A percentile compares a stretch with the other conserved stretches of the same genome.
phyloP scores from a whole-genome alignment of 2,113 vertebrate species.

The Dasyprocta punctata region DNA sequence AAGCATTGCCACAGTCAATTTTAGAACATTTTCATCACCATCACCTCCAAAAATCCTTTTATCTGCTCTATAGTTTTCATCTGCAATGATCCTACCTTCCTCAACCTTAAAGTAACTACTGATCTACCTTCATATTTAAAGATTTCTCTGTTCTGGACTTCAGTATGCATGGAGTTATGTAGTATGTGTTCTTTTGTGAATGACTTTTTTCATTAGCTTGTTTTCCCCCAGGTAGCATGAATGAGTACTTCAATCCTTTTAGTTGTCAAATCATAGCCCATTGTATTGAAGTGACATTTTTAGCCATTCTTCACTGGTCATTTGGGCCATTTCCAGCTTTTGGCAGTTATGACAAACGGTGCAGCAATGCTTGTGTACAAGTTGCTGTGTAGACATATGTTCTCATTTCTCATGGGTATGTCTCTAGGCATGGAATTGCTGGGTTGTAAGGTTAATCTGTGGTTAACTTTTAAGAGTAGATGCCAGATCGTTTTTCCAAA shows the following conservation, averaged over 20 bases:
- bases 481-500: background rate
- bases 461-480: background rate
- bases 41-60: background rate
- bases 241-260: background rate
- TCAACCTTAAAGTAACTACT: background rate
- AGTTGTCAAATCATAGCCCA: background rate
- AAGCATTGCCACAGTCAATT: background rate
- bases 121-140: background rate
- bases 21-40: background rate
- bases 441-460: background rate
- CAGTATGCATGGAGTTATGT: background rate
- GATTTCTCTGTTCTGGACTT: background rate
- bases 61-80: background rate
- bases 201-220: background rate
- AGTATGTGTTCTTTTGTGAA: background rate
- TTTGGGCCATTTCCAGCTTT: background rate
- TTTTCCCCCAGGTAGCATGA: background rate
- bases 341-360: background rate
- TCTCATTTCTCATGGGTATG: background rate
- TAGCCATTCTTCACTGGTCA: background rate
- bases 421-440: background rate
- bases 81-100: too few relatives aligned
- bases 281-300: background rate
- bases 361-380: background rate
- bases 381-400: background rate